Conservation (phyloP, 2,888 invertebrate species). For the Byasa hedistus region DNA sequence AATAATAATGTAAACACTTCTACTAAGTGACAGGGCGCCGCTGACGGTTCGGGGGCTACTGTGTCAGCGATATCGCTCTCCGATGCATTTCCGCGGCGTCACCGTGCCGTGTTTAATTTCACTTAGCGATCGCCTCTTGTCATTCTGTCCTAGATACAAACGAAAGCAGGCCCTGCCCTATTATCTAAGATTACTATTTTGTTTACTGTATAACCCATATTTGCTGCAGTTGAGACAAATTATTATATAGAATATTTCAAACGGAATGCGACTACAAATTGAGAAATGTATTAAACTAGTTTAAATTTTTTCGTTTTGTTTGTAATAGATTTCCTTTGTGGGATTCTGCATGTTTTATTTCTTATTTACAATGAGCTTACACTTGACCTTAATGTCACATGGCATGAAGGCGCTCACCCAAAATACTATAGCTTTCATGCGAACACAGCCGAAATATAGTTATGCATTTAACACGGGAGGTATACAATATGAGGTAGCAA, state of each 20-base stretch:
- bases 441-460: too few species aligned
- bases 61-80: constrained; percentile 33
- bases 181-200: constrained; percentile 48
- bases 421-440: too few species aligned
- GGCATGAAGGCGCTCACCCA: too few species aligned
- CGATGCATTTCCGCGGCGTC: constrained; percentile 41
- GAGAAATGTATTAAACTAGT: too few species aligned
- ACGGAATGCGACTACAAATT: too few species aligned
- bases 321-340: too few species aligned
- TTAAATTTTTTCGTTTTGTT: too few species aligned
- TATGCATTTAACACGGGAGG: too few species aligned
- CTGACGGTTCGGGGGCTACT: constrained; percentile 31
- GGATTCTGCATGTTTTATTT: too few species aligned
- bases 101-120: constrained; percentile 48
- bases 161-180: constrained; percentile 61
- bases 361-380: too few species aligned
- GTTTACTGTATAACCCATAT: neutral
- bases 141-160: constrained; percentile 60
- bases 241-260: neutral
- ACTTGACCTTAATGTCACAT: too few species aligned
- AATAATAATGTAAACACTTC: constrained; percentile 18
- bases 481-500: too few species aligned
- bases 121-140: constrained; percentile 52
- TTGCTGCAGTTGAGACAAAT: neutral
- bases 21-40: constrained; percentile 20